Evolutionary conservation across 2,113 vertebrate species (phyloP).

Genomic region (Nyctereutes procyonoides): DNA sequence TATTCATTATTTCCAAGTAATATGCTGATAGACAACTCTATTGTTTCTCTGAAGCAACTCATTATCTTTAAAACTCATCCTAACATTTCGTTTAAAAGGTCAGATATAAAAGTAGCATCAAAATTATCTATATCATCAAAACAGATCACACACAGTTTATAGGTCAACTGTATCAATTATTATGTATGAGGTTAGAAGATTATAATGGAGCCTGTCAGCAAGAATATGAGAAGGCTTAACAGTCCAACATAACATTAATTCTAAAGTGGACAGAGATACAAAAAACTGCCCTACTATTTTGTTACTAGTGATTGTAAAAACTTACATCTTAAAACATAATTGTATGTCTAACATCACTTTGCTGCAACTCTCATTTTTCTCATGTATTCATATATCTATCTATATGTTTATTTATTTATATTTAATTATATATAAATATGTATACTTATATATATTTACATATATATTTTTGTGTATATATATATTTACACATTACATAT

Average conservation of each 20-base stretch:
- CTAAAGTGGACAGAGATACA: neutral
- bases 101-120: constrained; percentile 37
- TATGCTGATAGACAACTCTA: neutral
- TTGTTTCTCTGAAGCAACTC: neutral
- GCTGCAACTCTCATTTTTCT: neutral
- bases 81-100: constrained; percentile 53
- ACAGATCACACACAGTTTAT: constrained; percentile 17
- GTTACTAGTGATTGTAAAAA: neutral
- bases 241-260: constrained; percentile 6
- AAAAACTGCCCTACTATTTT: neutral
- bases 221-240: neutral
- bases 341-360: neutral
- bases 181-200: constrained; percentile 42
- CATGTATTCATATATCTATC: constrained; percentile 28
- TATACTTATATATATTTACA: too few relatives aligned
- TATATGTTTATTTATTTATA: neutral
- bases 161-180: constrained; percentile 7
- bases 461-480: too few relatives aligned
- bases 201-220: constrained; percentile 7
- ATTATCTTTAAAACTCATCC: constrained; percentile 36
- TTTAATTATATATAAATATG: neutral
- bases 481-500: too few relatives aligned
- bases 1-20: neutral
- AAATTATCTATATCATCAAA: constrained; percentile 25
- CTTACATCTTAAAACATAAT: neutral